Evolutionary conservation across 1,140 invertebrate species (phyloP).

Genomic region (Drosophila nebulosa): DNA sequence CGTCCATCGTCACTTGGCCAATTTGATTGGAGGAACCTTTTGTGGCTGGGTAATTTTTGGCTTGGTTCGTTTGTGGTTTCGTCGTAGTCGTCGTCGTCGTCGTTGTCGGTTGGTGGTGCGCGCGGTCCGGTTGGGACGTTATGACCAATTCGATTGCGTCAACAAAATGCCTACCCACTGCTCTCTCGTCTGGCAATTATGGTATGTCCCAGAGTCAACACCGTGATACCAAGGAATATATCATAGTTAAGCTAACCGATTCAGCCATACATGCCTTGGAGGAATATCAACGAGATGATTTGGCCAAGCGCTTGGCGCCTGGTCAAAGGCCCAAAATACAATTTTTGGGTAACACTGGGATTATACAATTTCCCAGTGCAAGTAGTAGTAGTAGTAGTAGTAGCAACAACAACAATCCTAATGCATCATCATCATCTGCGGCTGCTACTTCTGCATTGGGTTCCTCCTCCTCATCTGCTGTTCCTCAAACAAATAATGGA

Average conservation of each 20-base stretch:
- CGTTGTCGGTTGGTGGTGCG: neutral
- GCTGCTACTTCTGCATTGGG: too few species aligned
- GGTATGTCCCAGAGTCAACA: slow-evolving; percentile 93
- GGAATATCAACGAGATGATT: slow-evolving; percentile 90
- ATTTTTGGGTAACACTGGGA: slow-evolving; percentile 66
- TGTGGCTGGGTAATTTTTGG: too few species aligned
- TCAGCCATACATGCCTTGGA: slow-evolving; percentile 94
- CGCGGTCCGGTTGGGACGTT: slow-evolving; percentile 60
- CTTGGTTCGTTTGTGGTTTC: too few species aligned
- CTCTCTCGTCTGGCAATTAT: slow-evolving; percentile 92
- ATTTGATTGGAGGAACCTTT: neutral
- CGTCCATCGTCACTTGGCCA: too few species aligned
- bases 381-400: slow-evolving; percentile 1
- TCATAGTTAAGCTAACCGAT: slow-evolving; percentile 97
- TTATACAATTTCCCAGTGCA: slow-evolving; percentile 78
- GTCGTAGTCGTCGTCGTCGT: too few species aligned
- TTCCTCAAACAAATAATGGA: slow-evolving; percentile 20
- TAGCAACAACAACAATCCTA: slow-evolving; percentile 25
- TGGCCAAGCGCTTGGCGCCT: slow-evolving; percentile 84
- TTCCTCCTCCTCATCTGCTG: too few species aligned
- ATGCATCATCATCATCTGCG: slow-evolving; percentile 16
- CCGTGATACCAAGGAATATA: slow-evolving; percentile 92
- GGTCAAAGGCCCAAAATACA: slow-evolving; percentile 71
- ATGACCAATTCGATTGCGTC: slow-evolving; percentile 82
- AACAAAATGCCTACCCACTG: slow-evolving; percentile 94